phyloP scores from a whole-genome alignment of 2,888 invertebrate genomes.

The Dasysyrphus albostriatus region DNA sequence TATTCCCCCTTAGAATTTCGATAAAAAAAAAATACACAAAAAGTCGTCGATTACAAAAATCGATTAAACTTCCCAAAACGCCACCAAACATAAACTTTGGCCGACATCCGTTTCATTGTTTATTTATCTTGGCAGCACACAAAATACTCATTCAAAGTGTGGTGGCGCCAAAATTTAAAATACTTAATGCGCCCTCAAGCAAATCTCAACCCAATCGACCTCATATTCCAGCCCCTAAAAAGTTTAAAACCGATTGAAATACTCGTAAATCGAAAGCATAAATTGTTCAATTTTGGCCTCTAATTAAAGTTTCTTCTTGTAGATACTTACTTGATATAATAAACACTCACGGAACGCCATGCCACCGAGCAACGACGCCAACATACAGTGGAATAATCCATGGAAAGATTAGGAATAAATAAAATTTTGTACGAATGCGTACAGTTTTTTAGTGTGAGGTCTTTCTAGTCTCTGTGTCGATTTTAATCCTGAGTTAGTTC shows the following conservation, averaged over 20 bases:
- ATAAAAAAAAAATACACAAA: not conserved
- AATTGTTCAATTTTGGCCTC: constrained; percentile 71
- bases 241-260: constrained; percentile 56
- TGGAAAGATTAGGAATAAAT: not conserved
- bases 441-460: too few relatives aligned
- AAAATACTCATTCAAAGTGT: constrained; percentile 53
- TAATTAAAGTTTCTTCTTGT: constrained; percentile 56
- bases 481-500: too few relatives aligned
- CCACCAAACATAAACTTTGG: constrained; percentile 46
- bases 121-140: constrained; percentile 38
- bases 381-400: not conserved
- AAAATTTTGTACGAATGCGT: too few relatives aligned
- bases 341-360: constrained; percentile 38
- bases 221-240: constrained; percentile 40
- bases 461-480: too few relatives aligned
- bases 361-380: not conserved
- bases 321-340: not conserved
- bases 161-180: constrained; percentile 72
- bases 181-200: constrained; percentile 68
- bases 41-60: constrained; percentile 1
- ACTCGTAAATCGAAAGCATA: constrained; percentile 73
- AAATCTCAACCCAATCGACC: constrained; percentile 37
- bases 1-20: not conserved
- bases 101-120: constrained; percentile 42
- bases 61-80: constrained; percentile 40